phyloP scores from a whole-genome alignment of 2,113 vertebrate genomes.

The Cephalophus harveyi region DNA sequence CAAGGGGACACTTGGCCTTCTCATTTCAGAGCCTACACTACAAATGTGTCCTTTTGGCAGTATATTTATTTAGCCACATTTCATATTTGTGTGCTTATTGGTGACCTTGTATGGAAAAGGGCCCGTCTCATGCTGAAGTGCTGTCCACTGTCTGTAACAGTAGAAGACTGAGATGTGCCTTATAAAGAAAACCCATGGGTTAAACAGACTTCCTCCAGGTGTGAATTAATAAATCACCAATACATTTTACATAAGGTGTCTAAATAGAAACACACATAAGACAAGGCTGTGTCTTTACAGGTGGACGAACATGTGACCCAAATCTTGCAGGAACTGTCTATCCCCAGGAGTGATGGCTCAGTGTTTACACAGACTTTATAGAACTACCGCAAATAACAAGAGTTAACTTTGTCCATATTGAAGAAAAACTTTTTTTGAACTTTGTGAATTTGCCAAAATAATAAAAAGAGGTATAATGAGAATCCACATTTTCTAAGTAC shows the following conservation, averaged over 20 bases:
- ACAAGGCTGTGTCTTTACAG: not conserved
- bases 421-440: not conserved
- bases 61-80: not conserved
- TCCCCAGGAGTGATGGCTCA: not conserved
- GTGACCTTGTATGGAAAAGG: not conserved
- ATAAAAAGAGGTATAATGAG: not conserved
- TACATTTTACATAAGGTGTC: not conserved
- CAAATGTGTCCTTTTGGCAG: not conserved
- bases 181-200: not conserved
- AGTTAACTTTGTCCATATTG: not conserved
- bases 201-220: not conserved
- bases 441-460: not conserved
- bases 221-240: not conserved
- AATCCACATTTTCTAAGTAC: not conserved
- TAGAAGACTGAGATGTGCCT: too few relatives aligned
- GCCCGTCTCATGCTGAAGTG: fast-evolving
- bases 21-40: not conserved
- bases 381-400: not conserved
- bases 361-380: not conserved
- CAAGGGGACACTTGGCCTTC: not conserved
- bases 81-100: not conserved
- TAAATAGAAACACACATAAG: not conserved
- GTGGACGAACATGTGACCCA: not conserved
- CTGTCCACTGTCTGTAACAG: not conserved
- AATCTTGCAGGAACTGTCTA: not conserved